phyloP scores from a whole-genome alignment of 2,888 invertebrate genomes.

The Drosophila multiciliata region DNA sequence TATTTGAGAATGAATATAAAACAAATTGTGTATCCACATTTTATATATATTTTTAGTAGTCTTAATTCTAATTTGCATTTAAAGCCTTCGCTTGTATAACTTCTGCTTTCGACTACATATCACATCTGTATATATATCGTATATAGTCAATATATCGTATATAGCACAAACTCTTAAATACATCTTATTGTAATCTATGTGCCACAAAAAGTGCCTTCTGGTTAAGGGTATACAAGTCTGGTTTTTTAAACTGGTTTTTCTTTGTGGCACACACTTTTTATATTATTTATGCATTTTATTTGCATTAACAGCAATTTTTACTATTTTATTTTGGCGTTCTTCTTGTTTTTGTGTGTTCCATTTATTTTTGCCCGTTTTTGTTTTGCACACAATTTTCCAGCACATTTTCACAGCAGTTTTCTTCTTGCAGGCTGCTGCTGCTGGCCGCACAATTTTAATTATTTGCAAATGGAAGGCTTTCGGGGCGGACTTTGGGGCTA shows the following conservation, averaged over 20 bases:
- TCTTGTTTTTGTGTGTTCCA: conserved; percentile 42
- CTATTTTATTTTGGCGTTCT: conserved; percentile 56
- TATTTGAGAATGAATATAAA: background rate
- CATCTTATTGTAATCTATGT: no score
- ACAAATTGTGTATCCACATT: background rate
- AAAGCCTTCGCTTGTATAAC: background rate
- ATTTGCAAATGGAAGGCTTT: conserved; percentile 64
- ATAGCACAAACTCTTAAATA: background rate
- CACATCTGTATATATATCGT: background rate
- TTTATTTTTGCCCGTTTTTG: conserved; percentile 34
- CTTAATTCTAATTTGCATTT: background rate
- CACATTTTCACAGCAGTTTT: conserved; percentile 50
- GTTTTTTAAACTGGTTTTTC: background rate
- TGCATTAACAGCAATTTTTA: conserved; percentile 60
- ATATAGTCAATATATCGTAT: background rate
- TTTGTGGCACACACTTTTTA: conserved; percentile 1
- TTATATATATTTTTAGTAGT: background rate
- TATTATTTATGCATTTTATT: conserved; percentile 34
- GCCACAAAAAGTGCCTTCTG: no score
- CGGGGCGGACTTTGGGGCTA: conserved; percentile 25
- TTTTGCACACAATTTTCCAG: conserved; percentile 61
- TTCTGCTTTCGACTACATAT: background rate
- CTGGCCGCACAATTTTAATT: conserved; percentile 69
- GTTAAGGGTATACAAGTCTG: background rate
- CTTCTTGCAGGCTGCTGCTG: conserved; percentile 20